Conservation (phyloP, 2,797 vertebrate genomes). For the Intellagama lesueurii region DNA sequence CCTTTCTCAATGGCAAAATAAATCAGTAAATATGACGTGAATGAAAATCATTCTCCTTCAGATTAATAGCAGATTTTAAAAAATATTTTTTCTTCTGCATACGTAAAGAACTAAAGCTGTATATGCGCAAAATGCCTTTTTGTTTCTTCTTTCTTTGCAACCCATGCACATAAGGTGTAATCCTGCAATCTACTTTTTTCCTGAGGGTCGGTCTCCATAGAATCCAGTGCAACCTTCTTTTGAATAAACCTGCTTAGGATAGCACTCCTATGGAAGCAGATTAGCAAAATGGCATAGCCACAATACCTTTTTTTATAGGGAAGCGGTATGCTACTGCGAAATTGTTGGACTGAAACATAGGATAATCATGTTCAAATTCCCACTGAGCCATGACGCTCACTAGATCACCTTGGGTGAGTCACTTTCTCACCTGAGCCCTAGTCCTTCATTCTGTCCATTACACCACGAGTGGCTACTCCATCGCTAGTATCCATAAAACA, state of each 20-base stretch:
- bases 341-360: too few relatives aligned
- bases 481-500: not conserved
- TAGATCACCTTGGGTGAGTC: too few relatives aligned
- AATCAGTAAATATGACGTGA: constrained; percentile 38
- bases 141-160: not conserved
- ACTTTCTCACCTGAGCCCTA: too few relatives aligned
- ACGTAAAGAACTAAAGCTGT: constrained; percentile 50
- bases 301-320: constrained; percentile 12
- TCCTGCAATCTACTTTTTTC: not conserved
- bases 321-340: not conserved
- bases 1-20: constrained; percentile 56
- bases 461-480: too few relatives aligned
- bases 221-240: not conserved
- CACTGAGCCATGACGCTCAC: too few relatives aligned
- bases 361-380: too few relatives aligned
- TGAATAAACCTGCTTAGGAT: not conserved
- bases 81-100: constrained; percentile 39
- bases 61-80: constrained; percentile 29
- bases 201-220: not conserved
- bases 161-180: constrained; percentile 14
- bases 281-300: constrained; percentile 1
- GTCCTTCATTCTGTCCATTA: too few relatives aligned
- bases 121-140: constrained; percentile 36
- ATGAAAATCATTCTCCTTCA: constrained; percentile 38
- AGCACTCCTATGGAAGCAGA: constrained; percentile 19